Evolutionary conservation across 2,888 invertebrate species (phyloP), one percentile per base, ranked within the genome.

Genomic region (Apamea crenata): DNA sequence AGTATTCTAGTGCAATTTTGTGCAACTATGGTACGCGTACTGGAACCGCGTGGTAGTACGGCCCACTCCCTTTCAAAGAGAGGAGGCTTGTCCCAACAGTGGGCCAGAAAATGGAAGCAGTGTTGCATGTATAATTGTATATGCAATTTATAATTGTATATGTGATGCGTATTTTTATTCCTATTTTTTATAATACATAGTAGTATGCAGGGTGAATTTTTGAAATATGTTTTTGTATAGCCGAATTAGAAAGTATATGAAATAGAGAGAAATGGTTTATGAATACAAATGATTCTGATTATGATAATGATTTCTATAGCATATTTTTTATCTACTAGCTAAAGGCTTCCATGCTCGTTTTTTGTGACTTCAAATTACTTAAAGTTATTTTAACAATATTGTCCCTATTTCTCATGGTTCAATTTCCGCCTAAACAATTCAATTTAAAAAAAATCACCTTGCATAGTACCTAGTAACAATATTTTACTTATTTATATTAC

Each of bases 401-500:
- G 2, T 59, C 40, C 21, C 29, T 4, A 3, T 32, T 71, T 40
- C 0, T 56, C 12, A 18, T 12, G 68, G 18, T 56, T 12, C 56
- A 0, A 56, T 12, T n/a, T n/a, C 12, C n/a, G 56, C 25, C 4
- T 12, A 56, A n/a, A 1, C 25, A n/a, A 32, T 0, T 40, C 0
- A 0, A 16, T 66, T 53, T 1, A 29, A 63, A 81, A 36, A 72
- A 74, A 61, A 2, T 44, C 53, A 29, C 82, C 29, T 1, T 44
- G 36, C 29, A 76, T 56, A 76, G 25, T 32, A 12, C 18, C 44
- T 61, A 78, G 59, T 70, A 47, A 73, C 36, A 53, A 65, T 56
- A 75, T 84, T 74, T 76, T 74, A 65, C 74, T 84, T 83, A 83
- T 67, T n/a, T n/a, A 74, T 56, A 77, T 77, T 47, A 77, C 50